Base-by-base conservation (phyloP, 1,140 invertebrate genomes). In the Probaryconus sp. region DNA sequence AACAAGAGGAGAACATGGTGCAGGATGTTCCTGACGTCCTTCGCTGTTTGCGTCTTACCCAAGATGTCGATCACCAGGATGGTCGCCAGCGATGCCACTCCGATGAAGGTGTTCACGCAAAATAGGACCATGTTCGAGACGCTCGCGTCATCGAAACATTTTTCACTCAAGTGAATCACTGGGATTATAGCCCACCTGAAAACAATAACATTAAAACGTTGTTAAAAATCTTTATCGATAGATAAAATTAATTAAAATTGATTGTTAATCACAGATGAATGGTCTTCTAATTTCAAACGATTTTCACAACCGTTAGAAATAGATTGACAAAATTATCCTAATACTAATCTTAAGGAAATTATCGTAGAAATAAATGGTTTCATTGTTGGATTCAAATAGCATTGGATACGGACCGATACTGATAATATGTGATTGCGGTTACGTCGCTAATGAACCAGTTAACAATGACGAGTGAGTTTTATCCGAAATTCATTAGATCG, bases 121-220 rank as follows among this genome's bases (percentile, higher is more conserved):
- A 92, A 92, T 5, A 92, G 88, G 0, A 91, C 85, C 83, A 92
- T 92, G 80, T 91, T 92, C 9, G 91, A 90, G 9, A 92, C 81
- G 70, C 90, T 92, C 0, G 91, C 84, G 65, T 92, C 91, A 11
- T 82, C 79, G 82, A 92, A 93, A 17, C 88, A 64, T 78, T 92
- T 92, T 78, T 92, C 91, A 0, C 83, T 79, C n/a, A 92, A 72
- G 82, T 92, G 90, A 1, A 88, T 83, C 79, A 88, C 80, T 38
- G 84, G 85, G 55, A 90, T 74, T 67, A 88, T 87, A 67, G 90
- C 80, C 84, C 91, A 89, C 53, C 89, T 73, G 81, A 83, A 50
- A 67, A 26, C 47, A 47, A 48, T 35, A 5, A 17, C 43, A 13
- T 31, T 7, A 31, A 31, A 7, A 10, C 3, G 3, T 24, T 4